Evolutionary conservation across 2,113 vertebrate species (phyloP), one percentile per base, ranked within the genome.

Genomic region (Arothron firmamentum): DNA sequence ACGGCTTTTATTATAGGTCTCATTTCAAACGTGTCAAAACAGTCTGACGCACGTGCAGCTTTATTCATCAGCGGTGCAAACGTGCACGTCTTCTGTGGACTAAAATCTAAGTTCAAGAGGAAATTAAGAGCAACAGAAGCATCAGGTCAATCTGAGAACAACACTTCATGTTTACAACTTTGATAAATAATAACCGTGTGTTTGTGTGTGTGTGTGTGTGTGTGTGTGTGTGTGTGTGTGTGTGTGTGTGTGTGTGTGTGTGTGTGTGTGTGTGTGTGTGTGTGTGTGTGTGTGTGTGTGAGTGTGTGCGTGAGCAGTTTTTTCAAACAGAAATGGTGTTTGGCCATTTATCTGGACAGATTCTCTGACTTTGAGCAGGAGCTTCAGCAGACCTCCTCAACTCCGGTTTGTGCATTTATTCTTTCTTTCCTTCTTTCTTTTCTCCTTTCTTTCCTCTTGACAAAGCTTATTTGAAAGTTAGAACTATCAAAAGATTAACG

Each of bases 311-410:
- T 73, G 80, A 85, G 14, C 87, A 99, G 97, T 81, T 98, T 93
- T 92, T 96, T 98, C 89, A 91, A 70, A 49, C 94, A 97, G 85
- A 88, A 90, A 18, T 94, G 94, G 92, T 93, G 90, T 72, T 78
- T 94, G 88, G 91, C 93, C 72, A 67, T 98, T 75, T 96, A 91
- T 86, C 95, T 96, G 4, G 95, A 98, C 92, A 92, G 90, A 49
- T 97, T 98, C 89, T 87, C 90, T 6, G 94, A 98, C 89, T 93
- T 99, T 53, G 86, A 92, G 82, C 90, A 92, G 81, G 95, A 97
- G 62, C 88, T 98, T 59, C 89, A 78, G 50, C 92, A 93, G 78
- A 86, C 92, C 79, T 51, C 80, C 70, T 87, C 82, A 0, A 60
- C 81, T 13, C 72, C 88, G 78, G 88, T 91, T 6, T 6, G 75